phyloP scores from a whole-genome alignment of 1,140 invertebrate genomes.

The Littorina saxatilis region DNA sequence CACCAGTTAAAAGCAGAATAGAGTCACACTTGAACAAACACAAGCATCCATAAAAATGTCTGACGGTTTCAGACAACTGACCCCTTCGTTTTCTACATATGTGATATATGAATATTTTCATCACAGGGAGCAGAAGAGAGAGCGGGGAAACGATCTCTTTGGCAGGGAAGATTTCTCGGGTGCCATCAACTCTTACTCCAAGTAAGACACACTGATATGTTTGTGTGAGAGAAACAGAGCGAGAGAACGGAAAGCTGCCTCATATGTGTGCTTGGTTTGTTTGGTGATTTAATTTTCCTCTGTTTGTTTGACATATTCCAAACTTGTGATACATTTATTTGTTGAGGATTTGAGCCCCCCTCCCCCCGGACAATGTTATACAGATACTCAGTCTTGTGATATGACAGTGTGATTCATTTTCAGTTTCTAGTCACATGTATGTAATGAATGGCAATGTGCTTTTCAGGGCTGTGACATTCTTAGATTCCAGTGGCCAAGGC shows the following conservation, averaged over 20 bases:
- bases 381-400: not conserved
- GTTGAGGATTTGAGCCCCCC: not conserved
- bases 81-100: too few species aligned
- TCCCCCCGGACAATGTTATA: too few species aligned
- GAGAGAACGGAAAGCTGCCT: not conserved
- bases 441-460: not conserved
- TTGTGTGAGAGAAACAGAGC: not conserved
- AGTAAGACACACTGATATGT: constrained; percentile 46
- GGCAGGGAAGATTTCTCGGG: constrained; percentile 84
- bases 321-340: not conserved
- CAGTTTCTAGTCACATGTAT: not conserved
- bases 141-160: constrained; percentile 93
- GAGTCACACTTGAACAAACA: not conserved
- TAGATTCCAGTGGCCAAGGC: constrained; percentile 79
- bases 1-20: too few species aligned
- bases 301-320: not conserved
- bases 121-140: constrained; percentile 85
- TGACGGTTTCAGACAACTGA: too few species aligned
- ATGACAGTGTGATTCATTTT: not conserved
- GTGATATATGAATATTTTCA: constrained; percentile 34
- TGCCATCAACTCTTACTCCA: constrained; percentile 89
- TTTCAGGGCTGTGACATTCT: constrained; percentile 83
- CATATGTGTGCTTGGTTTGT: not conserved
- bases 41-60: not conserved
- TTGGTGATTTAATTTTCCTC: not conserved